Evolutionary conservation across 1,140 invertebrate genomes (phyloP).

Genomic region (Scaptodrosophila lebanonensis): DNA sequence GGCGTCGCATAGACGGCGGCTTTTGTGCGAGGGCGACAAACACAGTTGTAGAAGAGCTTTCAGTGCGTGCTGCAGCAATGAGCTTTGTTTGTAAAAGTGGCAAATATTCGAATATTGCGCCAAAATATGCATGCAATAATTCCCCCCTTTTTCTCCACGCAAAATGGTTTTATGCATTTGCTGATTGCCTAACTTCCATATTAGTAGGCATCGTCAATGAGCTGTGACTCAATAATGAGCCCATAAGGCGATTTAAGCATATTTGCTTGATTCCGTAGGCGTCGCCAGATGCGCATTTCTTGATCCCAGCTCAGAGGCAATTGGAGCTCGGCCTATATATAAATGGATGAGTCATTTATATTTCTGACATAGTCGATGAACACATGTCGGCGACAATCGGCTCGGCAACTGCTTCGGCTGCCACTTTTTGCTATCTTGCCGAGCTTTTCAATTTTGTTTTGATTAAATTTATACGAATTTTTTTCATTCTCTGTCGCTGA

Average conservation of each 20-base stretch:
- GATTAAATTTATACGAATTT: constrained; percentile 37
- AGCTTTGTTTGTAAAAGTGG: too few relatives aligned
- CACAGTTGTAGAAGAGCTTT: constrained; percentile 8
- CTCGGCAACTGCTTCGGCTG: too few relatives aligned
- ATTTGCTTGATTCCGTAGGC: too few relatives aligned
- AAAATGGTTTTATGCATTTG: constrained; percentile 19
- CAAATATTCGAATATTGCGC: background rate
- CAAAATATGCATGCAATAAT: background rate
- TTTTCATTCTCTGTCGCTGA: constrained; percentile 1
- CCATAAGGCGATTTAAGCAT: constrained; percentile 16
- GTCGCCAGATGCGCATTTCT: too few relatives aligned
- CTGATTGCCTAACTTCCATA: constrained; percentile 25
- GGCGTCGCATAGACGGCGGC: constrained; percentile 8
- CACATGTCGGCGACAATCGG: constrained; percentile 15
- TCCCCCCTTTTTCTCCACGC: too few relatives aligned
- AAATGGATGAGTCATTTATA: too few relatives aligned
- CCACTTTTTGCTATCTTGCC: too few relatives aligned
- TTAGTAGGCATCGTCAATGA: constrained; percentile 35
- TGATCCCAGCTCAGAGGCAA: too few relatives aligned
- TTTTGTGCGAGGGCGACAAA: background rate
- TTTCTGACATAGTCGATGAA: constrained; percentile 1
- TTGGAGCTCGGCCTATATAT: too few relatives aligned
- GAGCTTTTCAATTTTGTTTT: constrained; percentile 51
- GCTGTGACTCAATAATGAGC: constrained; percentile 38
- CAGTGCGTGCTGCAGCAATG: constrained; percentile 17